Percentiles rank a stretch among this genome's conserved stretches.
phyloP scores from a whole-genome alignment of 92 coral and sea anemone genomes.

The Umimayanthus chanpuru region DNA sequence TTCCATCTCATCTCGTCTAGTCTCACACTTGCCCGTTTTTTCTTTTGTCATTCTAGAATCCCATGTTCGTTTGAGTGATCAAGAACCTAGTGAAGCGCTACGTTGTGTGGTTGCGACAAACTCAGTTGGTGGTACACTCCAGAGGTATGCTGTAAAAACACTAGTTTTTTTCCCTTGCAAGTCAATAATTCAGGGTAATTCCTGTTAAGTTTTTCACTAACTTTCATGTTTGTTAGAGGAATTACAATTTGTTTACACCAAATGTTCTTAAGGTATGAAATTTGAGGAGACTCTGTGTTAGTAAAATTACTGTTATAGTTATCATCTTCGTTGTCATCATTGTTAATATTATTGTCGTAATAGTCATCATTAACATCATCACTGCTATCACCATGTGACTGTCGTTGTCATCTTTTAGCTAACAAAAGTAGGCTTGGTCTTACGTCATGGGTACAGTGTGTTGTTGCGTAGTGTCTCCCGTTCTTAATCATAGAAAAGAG shows the following conservation, averaged over 20 bases:
- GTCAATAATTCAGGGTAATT: neutral
- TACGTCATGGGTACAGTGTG: too few relatives aligned
- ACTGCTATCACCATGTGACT: neutral
- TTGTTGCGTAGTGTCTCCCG: too few relatives aligned
- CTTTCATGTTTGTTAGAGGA: neutral
- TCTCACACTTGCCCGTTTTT: neutral
- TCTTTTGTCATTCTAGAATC: conserved; percentile 6
- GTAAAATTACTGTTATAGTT: too few relatives aligned
- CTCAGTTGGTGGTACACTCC: neutral
- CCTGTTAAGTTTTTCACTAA: neutral
- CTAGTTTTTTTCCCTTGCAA: neutral
- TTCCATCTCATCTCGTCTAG: neutral
- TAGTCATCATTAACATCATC: neutral
- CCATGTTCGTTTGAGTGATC: neutral
- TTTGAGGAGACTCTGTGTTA: too few relatives aligned
- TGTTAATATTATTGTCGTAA: too few relatives aligned
- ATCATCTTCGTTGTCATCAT: too few relatives aligned
- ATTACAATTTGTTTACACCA: neutral
- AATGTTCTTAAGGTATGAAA: too few relatives aligned
- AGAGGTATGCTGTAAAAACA: neutral
- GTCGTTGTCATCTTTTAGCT: neutral
- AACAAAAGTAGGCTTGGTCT: neutral
- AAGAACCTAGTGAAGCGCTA: neutral
- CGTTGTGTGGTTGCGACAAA: neutral
- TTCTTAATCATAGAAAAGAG: too few relatives aligned